phyloP scores from a whole-genome alignment of 2,113 vertebrate genomes.

The Anarrhichthys ocellatus region DNA sequence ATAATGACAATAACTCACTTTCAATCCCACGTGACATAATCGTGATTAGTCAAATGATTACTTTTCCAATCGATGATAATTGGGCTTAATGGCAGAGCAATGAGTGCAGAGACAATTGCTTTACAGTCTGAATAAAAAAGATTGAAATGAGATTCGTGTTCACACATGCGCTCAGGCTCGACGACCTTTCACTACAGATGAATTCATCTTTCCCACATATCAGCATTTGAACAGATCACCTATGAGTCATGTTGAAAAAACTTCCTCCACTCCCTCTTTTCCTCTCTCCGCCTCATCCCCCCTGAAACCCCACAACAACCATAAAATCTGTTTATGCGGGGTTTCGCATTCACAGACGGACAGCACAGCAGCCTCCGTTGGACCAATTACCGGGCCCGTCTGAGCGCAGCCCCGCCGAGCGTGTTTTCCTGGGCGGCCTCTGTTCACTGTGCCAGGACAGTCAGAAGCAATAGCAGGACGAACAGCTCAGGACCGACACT shows the following conservation, averaged over 20 bases:
- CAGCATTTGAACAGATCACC: neutral
- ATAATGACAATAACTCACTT: neutral
- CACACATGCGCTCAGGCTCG: neutral
- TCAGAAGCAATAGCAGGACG: neutral
- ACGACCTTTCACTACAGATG: neutral
- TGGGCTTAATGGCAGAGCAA: neutral
- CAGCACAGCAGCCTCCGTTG: conserved; percentile 8
- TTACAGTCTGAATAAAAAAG: neutral
- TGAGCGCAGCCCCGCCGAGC: neutral
- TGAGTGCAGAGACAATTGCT: neutral
- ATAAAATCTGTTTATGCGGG: conserved; percentile 16
- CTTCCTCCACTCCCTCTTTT: conserved; percentile 39
- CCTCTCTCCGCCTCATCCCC: conserved; percentile 11
- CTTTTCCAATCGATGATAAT: neutral
- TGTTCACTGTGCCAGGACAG: neutral
- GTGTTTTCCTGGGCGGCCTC: conserved; percentile 35
- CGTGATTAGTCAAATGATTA: neutral
- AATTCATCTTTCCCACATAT: neutral
- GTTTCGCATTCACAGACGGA: neutral
- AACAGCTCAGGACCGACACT: neutral
- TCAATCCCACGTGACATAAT: neutral
- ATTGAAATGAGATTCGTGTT: neutral
- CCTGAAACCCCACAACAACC: conserved; percentile 19
- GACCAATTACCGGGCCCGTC: conserved; percentile 43
- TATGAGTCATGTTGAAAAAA: conserved; percentile 74